phyloP scores from a whole-genome alignment of 1,140 invertebrate species.

The Ylistrum balloti region DNA sequence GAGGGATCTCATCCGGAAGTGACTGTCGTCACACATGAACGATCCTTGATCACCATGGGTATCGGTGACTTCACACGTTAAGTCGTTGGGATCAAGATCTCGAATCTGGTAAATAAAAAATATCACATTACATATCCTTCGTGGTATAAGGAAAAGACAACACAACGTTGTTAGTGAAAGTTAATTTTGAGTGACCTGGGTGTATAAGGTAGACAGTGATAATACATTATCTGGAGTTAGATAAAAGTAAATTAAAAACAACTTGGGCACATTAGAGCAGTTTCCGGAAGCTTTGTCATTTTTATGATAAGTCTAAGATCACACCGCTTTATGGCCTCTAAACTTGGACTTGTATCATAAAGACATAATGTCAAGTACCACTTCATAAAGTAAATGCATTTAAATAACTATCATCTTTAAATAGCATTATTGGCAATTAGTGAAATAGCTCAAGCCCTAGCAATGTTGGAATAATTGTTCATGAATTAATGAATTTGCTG shows the following conservation, averaged over 20 bases:
- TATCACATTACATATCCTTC: not conserved
- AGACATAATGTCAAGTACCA: no score
- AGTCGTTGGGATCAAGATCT: not conserved
- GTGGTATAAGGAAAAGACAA: no score
- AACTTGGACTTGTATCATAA: no score
- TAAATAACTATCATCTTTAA: no score
- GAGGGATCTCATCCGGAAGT: not conserved
- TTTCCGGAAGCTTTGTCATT: not conserved
- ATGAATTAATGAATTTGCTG: no score
- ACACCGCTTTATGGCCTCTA: no score
- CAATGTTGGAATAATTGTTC: no score
- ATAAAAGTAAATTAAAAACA: not conserved
- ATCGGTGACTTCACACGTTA: not conserved
- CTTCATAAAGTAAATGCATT: no score
- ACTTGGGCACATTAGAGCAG: not conserved
- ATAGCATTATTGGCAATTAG: no score
- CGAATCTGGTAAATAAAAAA: not conserved
- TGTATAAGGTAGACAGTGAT: not conserved
- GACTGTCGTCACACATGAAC: slow-evolving; percentile 8
- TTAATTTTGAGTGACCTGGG: not conserved
- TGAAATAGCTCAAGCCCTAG: no score
- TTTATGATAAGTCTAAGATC: no score
- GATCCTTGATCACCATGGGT: not conserved
- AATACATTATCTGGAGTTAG: not conserved
- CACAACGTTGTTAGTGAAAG: no score